Percentiles rank a stretch among this genome's conserved stretches.
Evolutionary conservation across 2,797 vertebrate genomes (phyloP).

Genomic region (Ciconia nigra): DNA sequence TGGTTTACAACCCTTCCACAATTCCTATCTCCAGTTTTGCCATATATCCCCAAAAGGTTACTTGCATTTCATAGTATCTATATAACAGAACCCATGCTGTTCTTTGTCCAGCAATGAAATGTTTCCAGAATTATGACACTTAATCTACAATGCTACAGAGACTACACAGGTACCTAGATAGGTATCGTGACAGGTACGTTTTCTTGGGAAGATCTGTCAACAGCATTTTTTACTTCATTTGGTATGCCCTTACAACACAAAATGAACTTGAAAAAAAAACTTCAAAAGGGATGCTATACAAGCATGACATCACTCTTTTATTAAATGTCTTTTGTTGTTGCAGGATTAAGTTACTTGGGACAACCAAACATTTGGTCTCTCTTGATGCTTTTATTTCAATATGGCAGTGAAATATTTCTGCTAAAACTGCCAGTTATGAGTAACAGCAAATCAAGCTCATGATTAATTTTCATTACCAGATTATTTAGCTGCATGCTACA

Average conservation of each 20-base stretch:
- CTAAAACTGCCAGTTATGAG: background rate
- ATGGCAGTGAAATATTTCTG: background rate
- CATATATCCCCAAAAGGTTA: background rate
- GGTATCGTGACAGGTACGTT: background rate
- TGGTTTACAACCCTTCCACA: background rate
- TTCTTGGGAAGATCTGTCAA: background rate
- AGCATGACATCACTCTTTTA: background rate
- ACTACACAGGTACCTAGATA: background rate
- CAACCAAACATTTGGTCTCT: background rate
- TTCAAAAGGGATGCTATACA: background rate
- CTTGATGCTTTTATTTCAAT: background rate
- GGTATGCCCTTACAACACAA: background rate
- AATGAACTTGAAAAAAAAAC: background rate
- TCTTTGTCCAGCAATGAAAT: background rate
- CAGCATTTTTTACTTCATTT: background rate
- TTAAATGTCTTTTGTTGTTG: background rate
- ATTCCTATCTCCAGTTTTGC: background rate
- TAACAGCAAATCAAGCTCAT: background rate
- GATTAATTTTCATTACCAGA: background rate
- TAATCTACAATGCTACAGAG: background rate
- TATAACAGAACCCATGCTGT: background rate
- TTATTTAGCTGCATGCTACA: background rate
- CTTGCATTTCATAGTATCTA: background rate
- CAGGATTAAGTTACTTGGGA: background rate
- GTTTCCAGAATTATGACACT: background rate